phyloP scores from a whole-genome alignment of 2,888 invertebrate species.

The Dryobota labecula region DNA sequence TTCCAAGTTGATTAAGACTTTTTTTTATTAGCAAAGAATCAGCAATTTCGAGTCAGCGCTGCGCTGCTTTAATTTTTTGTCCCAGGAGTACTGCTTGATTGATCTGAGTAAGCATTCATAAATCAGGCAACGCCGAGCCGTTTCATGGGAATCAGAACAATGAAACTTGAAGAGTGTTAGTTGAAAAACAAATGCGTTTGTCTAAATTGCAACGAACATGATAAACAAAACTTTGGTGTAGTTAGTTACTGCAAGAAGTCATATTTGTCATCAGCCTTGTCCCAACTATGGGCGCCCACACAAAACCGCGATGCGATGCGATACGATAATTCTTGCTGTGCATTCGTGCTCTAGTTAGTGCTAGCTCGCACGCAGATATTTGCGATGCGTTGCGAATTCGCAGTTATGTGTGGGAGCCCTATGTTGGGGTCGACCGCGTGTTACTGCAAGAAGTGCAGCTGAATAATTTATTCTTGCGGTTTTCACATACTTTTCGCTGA shows the following conservation, averaged over 20 bases:
- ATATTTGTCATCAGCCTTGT: no score
- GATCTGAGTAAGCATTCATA: slow-evolving; percentile 46
- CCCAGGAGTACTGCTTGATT: slow-evolving; percentile 45
- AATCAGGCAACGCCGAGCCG: slow-evolving; percentile 38
- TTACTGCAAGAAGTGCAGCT: not conserved
- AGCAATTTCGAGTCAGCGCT: slow-evolving; percentile 34
- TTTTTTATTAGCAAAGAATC: slow-evolving; percentile 17
- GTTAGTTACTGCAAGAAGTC: not conserved
- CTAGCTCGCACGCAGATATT: no score
- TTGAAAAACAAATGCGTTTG: no score
- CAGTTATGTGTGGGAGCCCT: no score
- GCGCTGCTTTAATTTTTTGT: slow-evolving; percentile 48
- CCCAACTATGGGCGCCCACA: no score
- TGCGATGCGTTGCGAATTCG: no score
- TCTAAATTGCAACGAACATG: not conserved
- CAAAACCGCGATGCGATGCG: no score
- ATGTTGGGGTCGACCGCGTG: no score
- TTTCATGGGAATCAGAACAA: slow-evolving; percentile 25
- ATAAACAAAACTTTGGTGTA: not conserved
- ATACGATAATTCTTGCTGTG: no score
- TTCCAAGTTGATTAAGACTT: not conserved
- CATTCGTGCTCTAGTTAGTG: no score
- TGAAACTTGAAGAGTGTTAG: not conserved
- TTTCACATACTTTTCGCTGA: not conserved
- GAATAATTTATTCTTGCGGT: not conserved